Evolutionary conservation across 92 coral and sea anemone species (phyloP), one percentile per base, ranked within the genome.

Genomic region (Montipora capitata): DNA sequence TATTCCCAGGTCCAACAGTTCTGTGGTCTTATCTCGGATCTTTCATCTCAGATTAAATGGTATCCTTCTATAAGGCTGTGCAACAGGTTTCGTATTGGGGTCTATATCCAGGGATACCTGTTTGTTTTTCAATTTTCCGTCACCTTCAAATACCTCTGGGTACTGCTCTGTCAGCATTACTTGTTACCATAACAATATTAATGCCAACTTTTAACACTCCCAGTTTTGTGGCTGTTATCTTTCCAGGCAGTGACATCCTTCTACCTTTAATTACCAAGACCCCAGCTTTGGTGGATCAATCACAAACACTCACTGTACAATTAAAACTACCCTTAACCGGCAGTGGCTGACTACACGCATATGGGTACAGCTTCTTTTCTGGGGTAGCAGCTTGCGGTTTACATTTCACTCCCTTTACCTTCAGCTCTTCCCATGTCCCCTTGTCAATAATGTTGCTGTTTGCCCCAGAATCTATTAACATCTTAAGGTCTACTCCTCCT

Each of bases 71-170:
- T 44, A 40, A 43, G 84, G 92, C 77, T 82, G 92, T 57, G 92
- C 84, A 13, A 88, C 40, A 41, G 92, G 92, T 61, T 72, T 82
- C 12, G 82, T 75, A 39, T 52, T 62, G 80, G 83, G 88, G 78
- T 82, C 77, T 40, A 84, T 77, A 38, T 86, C 58, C 62, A 78
- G 68, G 77, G 77, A 35, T 70, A 70, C 40, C 75, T 70, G 79
- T n/a, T 86, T 59, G 49, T 57, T 78, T n/a, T 77, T 80, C 10
- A 84, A 49, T 41, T 65, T 86, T 38, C 90, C 87, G 17, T 81
- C 88, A 38, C 91, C 82, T 43, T 71, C 77, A 57, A 80, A 81
- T 2, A 87, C 91, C 14, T 81, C 67, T 58, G 89, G 72, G 88
- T 80, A 81, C 48, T 87, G 63, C 72, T 80, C 80, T 69, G 54